phyloP scores from a whole-genome alignment of 2,888 invertebrate genomes.

The Tetheella fluctuosa region DNA sequence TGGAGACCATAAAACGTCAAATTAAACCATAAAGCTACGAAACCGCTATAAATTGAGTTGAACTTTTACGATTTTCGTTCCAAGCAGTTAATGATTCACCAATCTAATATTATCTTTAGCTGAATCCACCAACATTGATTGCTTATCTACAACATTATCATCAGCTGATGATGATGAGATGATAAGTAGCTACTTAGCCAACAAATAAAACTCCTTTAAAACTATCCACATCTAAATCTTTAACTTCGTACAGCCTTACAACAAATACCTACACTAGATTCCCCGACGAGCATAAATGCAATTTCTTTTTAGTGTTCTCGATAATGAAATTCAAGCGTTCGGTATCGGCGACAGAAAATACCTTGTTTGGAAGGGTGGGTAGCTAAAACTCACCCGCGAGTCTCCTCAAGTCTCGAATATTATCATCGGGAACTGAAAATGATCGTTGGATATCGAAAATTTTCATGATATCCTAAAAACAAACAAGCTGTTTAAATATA shows the following conservation, averaged over 20 bases:
- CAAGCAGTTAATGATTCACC: neutral
- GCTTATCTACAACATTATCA: no score
- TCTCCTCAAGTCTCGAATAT: neutral
- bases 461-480: neutral
- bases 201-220: neutral
- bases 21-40: conserved; percentile 6
- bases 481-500: neutral
- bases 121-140: no score
- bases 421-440: neutral
- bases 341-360: conserved; percentile 10
- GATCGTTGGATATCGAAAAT: neutral
- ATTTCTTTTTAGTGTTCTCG: conserved; percentile 12
- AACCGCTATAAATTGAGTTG: neutral
- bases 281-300: conserved; percentile 11
- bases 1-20: conserved; percentile 6
- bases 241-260: neutral
- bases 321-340: conserved; percentile 13
- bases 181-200: neutral
- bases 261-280: conserved; percentile 12
- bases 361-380: neutral
- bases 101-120: neutral
- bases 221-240: neutral
- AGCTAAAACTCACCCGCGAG: conserved; percentile 8
- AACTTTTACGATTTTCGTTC: neutral
- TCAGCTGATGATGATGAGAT: no score